Evolutionary conservation across 1,140 invertebrate species (phyloP), one percentile per base, ranked within the genome.

Genomic region (Camponotus floridanus): DNA sequence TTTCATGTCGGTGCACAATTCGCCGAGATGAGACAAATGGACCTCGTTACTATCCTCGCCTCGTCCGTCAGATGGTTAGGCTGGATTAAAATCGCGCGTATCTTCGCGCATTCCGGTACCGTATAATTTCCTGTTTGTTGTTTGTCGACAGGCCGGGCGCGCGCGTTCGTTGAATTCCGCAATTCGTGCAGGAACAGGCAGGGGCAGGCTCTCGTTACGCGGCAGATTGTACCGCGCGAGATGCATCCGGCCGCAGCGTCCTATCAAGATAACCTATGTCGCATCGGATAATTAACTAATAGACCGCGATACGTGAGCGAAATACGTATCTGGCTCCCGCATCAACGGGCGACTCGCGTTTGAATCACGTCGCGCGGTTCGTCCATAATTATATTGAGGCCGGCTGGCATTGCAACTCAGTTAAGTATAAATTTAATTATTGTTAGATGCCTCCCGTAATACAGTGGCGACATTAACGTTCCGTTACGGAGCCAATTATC

Each of bases 211-310:
- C 87, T 85, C 55, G 86, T 65, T 71, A 76, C 21, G 13, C 67
- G 84, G 84, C 62, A 76, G 83, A 88, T 88, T 78, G 73, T 68
- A 55, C n/a, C n/a, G 67, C 51, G 31, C 64, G 74, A 33, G 62
- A 42, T 39, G 51, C 87, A 87, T 62, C 74, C 57, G 57, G 85
- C 70, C 81, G 39, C 81, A 85, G 73, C 74, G 33, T 74, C 55
- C 68, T 83, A 83, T 88, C 84, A 76, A 78, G 76, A 80, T 88
- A 88, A 88, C 59, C 71, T 76, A 83, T 73, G 55, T 61, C 65
- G 68, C 59, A 73, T 42, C 57, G 61, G 55, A 88, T 88, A 89
- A 89, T 89, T 89, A 88, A 76, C 61, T 78, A 83, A 86, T 80
- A 73, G 65, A 76, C 76, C 57, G 64, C 87, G 65, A 86, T 86